phyloP scores from a whole-genome alignment of 2,888 invertebrate species.

The Ophraella communa region DNA sequence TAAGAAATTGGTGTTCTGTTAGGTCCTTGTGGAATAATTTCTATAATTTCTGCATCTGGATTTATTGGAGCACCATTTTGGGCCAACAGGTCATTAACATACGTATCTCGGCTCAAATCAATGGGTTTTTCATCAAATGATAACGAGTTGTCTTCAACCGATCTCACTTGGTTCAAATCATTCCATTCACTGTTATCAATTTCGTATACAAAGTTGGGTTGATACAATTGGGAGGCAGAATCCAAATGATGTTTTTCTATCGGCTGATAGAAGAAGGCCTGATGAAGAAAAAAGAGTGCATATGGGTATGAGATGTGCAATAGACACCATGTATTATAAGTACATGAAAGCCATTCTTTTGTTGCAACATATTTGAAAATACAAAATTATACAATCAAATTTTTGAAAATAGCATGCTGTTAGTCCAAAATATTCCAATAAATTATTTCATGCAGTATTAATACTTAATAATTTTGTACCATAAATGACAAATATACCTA shows the following conservation, averaged over 20 bases:
- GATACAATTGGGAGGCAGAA: neutral
- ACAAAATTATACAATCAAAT: neutral
- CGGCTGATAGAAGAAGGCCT: slow-evolving; percentile 41
- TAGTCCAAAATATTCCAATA: neutral
- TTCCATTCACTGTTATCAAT: slow-evolving; percentile 32
- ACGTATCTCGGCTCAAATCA: slow-evolving; percentile 51
- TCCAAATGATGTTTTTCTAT: slow-evolving; percentile 51
- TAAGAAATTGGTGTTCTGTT: neutral
- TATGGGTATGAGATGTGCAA: slow-evolving; percentile 48
- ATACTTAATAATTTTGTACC: too few relatives aligned
- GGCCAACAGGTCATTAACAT: slow-evolving; percentile 50
- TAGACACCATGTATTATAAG: slow-evolving; percentile 28
- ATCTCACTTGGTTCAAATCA: slow-evolving; percentile 48
- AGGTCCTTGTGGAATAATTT: slow-evolving; percentile 26
- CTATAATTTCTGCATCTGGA: slow-evolving; percentile 54
- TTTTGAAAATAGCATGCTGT: neutral
- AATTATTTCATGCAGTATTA: too few relatives aligned
- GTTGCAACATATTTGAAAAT: neutral
- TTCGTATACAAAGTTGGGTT: neutral
- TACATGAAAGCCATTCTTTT: neutral
- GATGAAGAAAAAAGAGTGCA: slow-evolving; percentile 48
- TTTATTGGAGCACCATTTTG: slow-evolving; percentile 47
- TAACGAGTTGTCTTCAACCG: slow-evolving; percentile 51
- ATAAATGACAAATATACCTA: too few relatives aligned
- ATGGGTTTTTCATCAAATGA: neutral